Evolutionary conservation across 2,888 invertebrate species (phyloP), one percentile per base, ranked within the genome.

Genomic region (Alentia gelatinosa): DNA sequence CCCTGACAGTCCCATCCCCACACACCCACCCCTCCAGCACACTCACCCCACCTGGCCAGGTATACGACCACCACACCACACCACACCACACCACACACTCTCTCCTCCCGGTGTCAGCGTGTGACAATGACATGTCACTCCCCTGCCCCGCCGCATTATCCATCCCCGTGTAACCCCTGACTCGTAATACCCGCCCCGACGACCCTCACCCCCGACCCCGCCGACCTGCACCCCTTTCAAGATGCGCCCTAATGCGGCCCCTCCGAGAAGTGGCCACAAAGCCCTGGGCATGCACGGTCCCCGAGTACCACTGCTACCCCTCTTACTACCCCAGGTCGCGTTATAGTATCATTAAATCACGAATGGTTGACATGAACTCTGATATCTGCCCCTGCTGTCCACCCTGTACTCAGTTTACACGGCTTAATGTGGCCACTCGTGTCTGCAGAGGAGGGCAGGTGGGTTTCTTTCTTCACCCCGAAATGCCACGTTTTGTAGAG

Each of bases 91-190:
- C n/a, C n/a, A n/a, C n/a, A 35, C 4, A 26, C 4, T 83, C 30
- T 30, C 68, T 68, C 23, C 37, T 74, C 9, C 47, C 50, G 30
- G 42, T 86, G 86, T 86, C 86, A 86, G 30, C 33, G n/a, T 12
- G 47, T 47, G 86, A 86, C 86, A 86, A 86, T 86, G 47, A 86
- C 86, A 86, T 86, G 86, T 42, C 86, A 42, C 50, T 86, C 26
- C 7, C 42, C 33, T 19, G 9, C 0, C 86, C 33, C 33, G 7
- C 4, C 0, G 86, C 86, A 42, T 42, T 86, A 86, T 50, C 47
- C 86, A 86, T 1, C 12, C 33, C 47, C 42, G 26, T 23, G 86
- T 86, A 86, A 86, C 86, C 86, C 50, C 30, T 47, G 86, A 37
- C 83, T 83, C 83, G n/a, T 30, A 35, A 23, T 40, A 39, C 39